These are phyloP conservation scores for Nanorana parkeri DNA, from an alignment of 2,113 vertebrate genomes.

Conservation along the genomic window DNA sequence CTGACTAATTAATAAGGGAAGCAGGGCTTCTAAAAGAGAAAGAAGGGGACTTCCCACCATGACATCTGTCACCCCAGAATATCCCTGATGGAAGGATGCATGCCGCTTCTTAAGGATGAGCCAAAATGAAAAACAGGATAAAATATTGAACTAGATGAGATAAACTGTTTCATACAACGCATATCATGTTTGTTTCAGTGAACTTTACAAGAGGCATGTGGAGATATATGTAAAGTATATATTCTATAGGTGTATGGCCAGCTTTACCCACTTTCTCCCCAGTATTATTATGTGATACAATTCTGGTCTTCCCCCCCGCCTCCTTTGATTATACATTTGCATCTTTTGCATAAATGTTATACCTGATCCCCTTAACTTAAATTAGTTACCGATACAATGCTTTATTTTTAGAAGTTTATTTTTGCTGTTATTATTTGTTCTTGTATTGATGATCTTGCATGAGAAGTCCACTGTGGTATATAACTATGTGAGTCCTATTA, in stretches of 20 bases:
- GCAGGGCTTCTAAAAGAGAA: conserved; percentile 33
- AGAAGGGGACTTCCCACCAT: conserved; percentile 18
- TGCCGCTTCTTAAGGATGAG: conserved; percentile 7
- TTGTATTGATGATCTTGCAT: no score
- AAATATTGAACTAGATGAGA: neutral
- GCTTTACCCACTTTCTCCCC: neutral
- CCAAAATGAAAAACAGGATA: neutral
- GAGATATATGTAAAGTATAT: neutral
- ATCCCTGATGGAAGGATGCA: neutral
- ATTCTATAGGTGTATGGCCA: neutral
- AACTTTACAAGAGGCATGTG: no score
- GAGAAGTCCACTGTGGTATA: no score
- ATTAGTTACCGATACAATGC: no score
- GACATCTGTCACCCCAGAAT: neutral
- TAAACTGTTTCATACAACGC: neutral
- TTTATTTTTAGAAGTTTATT: no score
- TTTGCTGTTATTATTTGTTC: no score
- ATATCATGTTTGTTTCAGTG: neutral
- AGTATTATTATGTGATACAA: no score
- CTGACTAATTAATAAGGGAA: conserved; percentile 50
- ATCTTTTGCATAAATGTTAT: no score
- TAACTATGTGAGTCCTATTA: no score
- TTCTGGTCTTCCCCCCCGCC: no score
- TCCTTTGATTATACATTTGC: no score
- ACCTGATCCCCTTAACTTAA: no score